Conservation (phyloP, 2,888 invertebrate species). For the Nomada fabriciana region DNA sequence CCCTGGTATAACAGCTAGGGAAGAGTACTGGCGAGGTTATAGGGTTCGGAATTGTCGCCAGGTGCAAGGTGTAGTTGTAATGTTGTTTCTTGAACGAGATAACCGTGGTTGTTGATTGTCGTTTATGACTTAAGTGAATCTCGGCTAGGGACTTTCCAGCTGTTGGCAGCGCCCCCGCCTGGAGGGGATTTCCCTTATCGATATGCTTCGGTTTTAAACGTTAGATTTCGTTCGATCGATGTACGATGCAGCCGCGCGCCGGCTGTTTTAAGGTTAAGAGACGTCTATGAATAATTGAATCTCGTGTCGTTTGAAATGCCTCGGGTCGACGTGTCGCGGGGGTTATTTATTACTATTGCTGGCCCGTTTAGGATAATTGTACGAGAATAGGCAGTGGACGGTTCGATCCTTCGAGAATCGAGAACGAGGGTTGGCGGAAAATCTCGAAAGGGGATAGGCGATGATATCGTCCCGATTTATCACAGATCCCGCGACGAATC, state of each 20-base stretch:
- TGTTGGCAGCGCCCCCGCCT: neutral
- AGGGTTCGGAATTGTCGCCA: too few relatives aligned
- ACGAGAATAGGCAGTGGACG: neutral
- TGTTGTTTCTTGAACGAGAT: neutral
- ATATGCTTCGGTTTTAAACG: neutral
- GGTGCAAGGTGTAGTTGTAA: neutral
- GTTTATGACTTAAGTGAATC: too few relatives aligned
- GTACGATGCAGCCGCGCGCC: too few relatives aligned
- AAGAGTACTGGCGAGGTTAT: too few relatives aligned
- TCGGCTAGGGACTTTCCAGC: neutral
- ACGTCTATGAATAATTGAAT: neutral
- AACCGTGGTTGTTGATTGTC: neutral
- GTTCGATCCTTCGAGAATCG: neutral
- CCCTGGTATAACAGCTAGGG: too few relatives aligned
- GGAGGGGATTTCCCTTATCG: neutral
- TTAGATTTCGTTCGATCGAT: neutral
- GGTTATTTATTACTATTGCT: neutral
- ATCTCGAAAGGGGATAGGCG: constrained; percentile 3
- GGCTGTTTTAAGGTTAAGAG: neutral
- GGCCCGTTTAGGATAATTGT: neutral
- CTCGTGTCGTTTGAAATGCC: neutral
- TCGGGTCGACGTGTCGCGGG: too few relatives aligned
- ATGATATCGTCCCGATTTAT: constrained; percentile 16
- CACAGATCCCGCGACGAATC: constrained; percentile 40
- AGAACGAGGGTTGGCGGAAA: neutral